Conservation (phyloP, 1,140 invertebrate species). For the Uloborus diversus region DNA sequence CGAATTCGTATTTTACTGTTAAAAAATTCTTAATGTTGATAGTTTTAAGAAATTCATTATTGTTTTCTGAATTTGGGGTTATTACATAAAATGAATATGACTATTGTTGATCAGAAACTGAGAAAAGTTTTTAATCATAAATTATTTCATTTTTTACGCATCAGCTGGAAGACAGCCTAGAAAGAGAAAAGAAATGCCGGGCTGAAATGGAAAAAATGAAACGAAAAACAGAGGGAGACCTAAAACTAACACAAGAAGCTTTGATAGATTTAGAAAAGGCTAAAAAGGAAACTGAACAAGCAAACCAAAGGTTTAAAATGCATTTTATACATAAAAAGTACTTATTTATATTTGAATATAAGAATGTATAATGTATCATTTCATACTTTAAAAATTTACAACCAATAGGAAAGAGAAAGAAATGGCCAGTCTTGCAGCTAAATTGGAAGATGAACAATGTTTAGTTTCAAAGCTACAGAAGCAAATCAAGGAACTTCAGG, state of each 20-base stretch:
- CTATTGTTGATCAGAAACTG: too few relatives aligned
- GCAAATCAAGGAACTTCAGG: constrained; percentile 98
- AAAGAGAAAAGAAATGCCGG: constrained; percentile 97
- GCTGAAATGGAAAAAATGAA: constrained; percentile 98
- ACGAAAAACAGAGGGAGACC: constrained; percentile 92
- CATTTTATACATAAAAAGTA: not conserved
- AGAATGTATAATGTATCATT: not conserved
- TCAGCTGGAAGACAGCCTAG: constrained; percentile 90
- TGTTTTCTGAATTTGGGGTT: too few relatives aligned
- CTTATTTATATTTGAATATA: not conserved
- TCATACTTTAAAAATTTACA: not conserved
- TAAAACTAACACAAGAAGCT: constrained; percentile 98
- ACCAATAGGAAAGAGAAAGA: constrained; percentile 89
- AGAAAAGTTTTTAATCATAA: too few relatives aligned
- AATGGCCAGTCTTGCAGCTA: constrained; percentile 90
- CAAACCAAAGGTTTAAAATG: constrained; percentile 74
- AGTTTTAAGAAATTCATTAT: too few relatives aligned
- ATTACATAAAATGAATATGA: too few relatives aligned
- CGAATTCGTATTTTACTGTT: too few relatives aligned
- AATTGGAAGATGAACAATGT: constrained; percentile 97
- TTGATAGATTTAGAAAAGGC: constrained; percentile 96
- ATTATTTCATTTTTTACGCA: not conserved
- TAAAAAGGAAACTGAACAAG: constrained; percentile 97
- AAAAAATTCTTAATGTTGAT: too few relatives aligned
- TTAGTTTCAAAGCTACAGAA: constrained; percentile 94